These are phyloP conservation scores for Sprattus sprattus DNA, from an alignment of 2,113 vertebrate species.

Conservation along the genomic window DNA sequence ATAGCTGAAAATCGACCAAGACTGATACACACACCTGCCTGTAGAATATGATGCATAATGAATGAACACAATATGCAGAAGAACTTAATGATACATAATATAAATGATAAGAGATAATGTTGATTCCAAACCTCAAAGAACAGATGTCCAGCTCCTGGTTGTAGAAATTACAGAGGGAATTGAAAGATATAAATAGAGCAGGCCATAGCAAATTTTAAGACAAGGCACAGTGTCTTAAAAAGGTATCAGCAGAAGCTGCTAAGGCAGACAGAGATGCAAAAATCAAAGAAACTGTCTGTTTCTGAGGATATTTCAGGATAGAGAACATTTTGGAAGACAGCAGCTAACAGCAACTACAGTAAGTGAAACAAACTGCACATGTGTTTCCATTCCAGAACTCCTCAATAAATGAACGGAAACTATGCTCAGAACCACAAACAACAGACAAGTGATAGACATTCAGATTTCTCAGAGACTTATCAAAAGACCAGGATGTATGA, in stretches of 20 bases:
- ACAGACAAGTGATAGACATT: background rate
- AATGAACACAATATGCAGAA: background rate
- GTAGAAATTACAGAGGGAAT: conserved; percentile 28
- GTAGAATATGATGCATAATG: background rate
- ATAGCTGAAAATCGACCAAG: background rate
- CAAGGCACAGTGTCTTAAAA: conserved; percentile 53
- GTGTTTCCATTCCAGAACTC: conserved; percentile 14
- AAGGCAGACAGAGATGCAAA: conserved; percentile 39
- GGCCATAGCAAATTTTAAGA: conserved; percentile 40
- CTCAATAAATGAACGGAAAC: background rate
- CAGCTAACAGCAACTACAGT: conserved; percentile 22
- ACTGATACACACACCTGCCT: background rate
- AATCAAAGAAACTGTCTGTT: conserved; percentile 2
- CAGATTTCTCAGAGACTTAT: background rate
- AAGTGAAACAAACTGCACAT: background rate
- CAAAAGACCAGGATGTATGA: background rate
- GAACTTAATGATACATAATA: background rate
- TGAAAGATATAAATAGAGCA: conserved; percentile 24
- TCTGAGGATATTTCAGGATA: conserved; percentile 23
- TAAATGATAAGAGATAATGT: conserved; percentile 13
- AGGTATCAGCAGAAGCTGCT: conserved; percentile 36
- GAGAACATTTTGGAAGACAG: conserved; percentile 49
- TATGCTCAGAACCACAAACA: background rate
- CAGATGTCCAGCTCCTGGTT: background rate
- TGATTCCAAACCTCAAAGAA: conserved; percentile 12